These are phyloP conservation scores for Phalacrocorax pelagicus DNA, from an alignment of 2,113 vertebrate genomes.

Conservation along the genomic window DNA sequence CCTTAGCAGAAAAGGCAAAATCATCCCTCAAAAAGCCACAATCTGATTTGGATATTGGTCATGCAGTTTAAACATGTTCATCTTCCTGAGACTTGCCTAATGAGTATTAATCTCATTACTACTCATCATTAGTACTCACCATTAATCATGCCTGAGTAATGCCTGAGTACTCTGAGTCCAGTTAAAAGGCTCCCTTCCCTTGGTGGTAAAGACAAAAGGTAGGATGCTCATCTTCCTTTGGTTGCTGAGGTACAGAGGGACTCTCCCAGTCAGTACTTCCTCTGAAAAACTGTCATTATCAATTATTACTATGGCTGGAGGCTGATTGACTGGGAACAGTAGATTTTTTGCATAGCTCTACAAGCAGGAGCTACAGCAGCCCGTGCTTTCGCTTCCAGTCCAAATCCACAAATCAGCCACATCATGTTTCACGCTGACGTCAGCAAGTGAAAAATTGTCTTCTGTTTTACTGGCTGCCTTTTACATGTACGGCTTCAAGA, in stretches of 20 bases:
- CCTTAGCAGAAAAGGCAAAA: background rate
- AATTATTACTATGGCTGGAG: background rate
- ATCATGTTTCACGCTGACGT: background rate
- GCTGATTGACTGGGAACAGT: background rate
- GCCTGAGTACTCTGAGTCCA: background rate
- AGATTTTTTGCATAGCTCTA: background rate
- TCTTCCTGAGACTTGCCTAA: background rate
- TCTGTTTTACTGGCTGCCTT: background rate
- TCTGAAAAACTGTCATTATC: background rate
- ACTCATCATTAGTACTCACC: no score
- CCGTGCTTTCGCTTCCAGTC: background rate
- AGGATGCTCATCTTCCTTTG: background rate
- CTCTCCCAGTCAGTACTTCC: background rate
- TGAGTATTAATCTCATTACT: no score
- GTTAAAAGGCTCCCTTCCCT: background rate
- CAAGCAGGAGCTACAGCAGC: background rate
- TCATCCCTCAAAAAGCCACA: background rate
- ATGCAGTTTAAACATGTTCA: rapidly evolving
- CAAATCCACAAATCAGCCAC: background rate
- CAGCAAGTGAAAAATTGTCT: background rate
- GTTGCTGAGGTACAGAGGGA: background rate
- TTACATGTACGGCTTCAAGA: background rate
- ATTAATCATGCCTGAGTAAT: no score
- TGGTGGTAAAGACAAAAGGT: background rate
- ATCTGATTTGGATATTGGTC: background rate